Base-by-base conservation (phyloP, 2,113 vertebrate genomes). In the Microcebus tavaratra region DNA sequence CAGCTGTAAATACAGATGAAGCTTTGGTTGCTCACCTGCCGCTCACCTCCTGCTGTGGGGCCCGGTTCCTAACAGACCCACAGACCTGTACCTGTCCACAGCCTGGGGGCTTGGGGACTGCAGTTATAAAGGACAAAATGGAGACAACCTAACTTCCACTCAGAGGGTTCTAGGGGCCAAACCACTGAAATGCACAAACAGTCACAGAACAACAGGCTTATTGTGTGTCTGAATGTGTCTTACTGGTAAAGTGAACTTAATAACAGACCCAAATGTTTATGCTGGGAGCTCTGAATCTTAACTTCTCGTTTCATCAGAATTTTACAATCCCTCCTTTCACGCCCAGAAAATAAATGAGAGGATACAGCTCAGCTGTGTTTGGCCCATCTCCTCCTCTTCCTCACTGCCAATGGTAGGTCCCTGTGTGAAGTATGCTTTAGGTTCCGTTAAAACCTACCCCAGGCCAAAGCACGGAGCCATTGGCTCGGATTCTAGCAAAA, bases 301-400 rank as follows among this genome's bases (percentile, higher is more conserved):
- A 65, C 76, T 84, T 90, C 53, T 25, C n/a, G 57, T 59, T 88
- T 70, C 67, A 81, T 61, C 75, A 68, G 88, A 89, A 88, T 78
- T 94, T 95, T 93, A 84, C 81, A 95, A 55, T 93, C 23, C 5
- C 48, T 93, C 67, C 88, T 90, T 94, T 96, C 86, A 93, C 1
- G 0, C 39, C 55, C 50, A 68, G 39, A 83, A 84, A 75, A 93
- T 61, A 75, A 94, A 84, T 1, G 59, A 53, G 76, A 79, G 57
- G 78, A 42, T 27, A 21, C 8, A 23, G 68, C 29, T 39, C 8
- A 3, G 81, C n/a, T 81, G 6, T 8, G 21, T 39, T 59, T 72
- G 84, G 73, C 39, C 39, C n/a, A 0, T 4, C 31, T 76, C 68
- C 65, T 81, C 79, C 20, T 83, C 70, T 50, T 80, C 25, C 90